Conservation (phyloP, 2,888 invertebrate genomes). For the Bunonema sp. region DNA sequence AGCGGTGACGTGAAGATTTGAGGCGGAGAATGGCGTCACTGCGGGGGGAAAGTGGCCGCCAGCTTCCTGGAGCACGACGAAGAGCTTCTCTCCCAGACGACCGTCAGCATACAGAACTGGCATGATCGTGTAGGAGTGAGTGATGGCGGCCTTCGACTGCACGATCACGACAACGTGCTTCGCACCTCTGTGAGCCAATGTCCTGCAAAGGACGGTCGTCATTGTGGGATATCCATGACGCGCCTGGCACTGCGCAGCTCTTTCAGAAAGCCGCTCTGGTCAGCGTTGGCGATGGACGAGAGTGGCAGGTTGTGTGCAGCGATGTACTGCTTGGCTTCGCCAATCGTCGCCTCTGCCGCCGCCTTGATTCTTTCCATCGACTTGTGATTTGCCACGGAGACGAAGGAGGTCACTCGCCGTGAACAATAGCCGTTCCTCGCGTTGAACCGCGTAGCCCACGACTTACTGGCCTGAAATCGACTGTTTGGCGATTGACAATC, state of each 20-base stretch:
- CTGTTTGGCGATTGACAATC: too few relatives aligned
- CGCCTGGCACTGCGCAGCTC: constrained; percentile 5
- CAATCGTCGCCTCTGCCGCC: too few relatives aligned
- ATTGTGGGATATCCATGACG: too few relatives aligned
- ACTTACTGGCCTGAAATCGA: too few relatives aligned
- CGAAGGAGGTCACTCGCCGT: too few relatives aligned
- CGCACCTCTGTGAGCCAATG: constrained; percentile 4
- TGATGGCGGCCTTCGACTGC: constrained; percentile 1
- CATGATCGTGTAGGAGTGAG: constrained; percentile 7
- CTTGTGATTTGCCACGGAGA: too few relatives aligned
- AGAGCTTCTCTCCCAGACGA: constrained; percentile 2
- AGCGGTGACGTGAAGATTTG: constrained; percentile 4
- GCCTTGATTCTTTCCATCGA: too few relatives aligned
- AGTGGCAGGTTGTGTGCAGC: too few relatives aligned
- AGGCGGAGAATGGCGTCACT: neutral
- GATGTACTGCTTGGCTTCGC: too few relatives aligned
- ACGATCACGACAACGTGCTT: constrained; percentile 3
- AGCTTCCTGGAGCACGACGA: constrained; percentile 5
- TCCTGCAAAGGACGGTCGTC: neutral
- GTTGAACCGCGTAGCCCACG: too few relatives aligned
- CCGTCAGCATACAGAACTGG: constrained; percentile 7
- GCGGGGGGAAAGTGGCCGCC: constrained; percentile 6
- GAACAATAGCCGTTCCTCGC: too few relatives aligned
- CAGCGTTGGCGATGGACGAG: constrained; percentile 5
- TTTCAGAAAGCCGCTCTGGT: constrained; percentile 7